A percentile compares a stretch with the other conserved stretches of the same genome.
Evolutionary conservation across 37 sponge, comb jelly and placozoan genomes (phyloP).

Genomic region (Spongilla lacustris): DNA sequence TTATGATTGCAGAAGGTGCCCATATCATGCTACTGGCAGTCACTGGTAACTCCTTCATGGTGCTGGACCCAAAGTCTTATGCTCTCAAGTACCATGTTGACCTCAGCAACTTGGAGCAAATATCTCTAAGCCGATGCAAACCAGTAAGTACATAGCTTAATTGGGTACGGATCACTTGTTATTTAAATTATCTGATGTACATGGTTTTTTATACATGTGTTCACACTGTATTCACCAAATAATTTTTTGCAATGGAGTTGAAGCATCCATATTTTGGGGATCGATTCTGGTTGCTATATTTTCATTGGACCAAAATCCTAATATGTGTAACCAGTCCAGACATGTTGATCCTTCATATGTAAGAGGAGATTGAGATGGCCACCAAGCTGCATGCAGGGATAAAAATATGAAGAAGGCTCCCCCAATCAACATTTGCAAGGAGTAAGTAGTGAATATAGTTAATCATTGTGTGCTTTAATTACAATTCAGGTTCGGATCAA

Average conservation of each 20-base stretch:
- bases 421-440: conserved; percentile 30
- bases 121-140: conserved; percentile 62
- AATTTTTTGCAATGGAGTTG: too few relatives aligned
- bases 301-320: too few relatives aligned
- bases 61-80: conserved; percentile 73
- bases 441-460: conserved; percentile 2
- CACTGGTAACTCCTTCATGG: conserved; percentile 51
- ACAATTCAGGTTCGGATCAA: conserved; percentile 36
- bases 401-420: conserved; percentile 33
- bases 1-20: conserved; percentile 51
- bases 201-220: too few relatives aligned
- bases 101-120: conserved; percentile 39
- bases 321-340: conserved; percentile 50
- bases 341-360: conserved; percentile 28
- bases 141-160: conserved; percentile 65
- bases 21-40: conserved; percentile 64
- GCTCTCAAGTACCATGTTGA: conserved; percentile 59
- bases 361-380: conserved; percentile 87
- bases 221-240: too few relatives aligned
- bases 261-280: too few relatives aligned
- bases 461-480: background rate
- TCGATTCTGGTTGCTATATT: too few relatives aligned
- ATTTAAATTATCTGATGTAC: too few relatives aligned
- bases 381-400: conserved; percentile 68
- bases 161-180: too few relatives aligned